phyloP scores from a whole-genome alignment of 2,113 vertebrate genomes.

The Catharus fuscescens region DNA sequence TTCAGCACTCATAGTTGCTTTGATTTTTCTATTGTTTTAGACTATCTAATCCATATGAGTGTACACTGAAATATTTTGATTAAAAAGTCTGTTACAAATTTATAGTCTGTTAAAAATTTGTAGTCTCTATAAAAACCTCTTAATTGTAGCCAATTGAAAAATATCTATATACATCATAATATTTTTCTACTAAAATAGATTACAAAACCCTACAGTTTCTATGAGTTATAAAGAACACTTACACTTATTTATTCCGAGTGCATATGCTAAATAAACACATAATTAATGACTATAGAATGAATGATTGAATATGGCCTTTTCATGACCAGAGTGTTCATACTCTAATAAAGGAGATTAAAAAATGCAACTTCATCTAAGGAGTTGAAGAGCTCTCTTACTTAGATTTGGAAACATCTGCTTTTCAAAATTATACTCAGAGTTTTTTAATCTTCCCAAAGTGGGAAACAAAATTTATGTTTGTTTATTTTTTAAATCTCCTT shows the following conservation, averaged over 20 bases:
- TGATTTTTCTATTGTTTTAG: background rate
- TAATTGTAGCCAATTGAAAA: background rate
- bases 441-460: background rate
- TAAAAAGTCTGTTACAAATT: background rate
- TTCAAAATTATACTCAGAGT: constrained; percentile 15
- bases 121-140: background rate
- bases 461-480: background rate
- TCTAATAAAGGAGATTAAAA: constrained; percentile 45
- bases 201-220: background rate
- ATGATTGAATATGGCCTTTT: constrained; percentile 32
- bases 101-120: background rate
- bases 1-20: background rate
- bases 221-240: background rate
- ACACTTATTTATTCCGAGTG: constrained; percentile 42
- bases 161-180: background rate
- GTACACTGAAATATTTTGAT: background rate
- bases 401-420: constrained; percentile 37
- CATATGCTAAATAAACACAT: constrained; percentile 4
- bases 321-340: background rate
- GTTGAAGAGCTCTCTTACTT: constrained; percentile 9
- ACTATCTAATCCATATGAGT: background rate
- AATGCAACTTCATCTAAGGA: background rate
- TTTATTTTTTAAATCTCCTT: background rate
- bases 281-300: constrained; percentile 50
- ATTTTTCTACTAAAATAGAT: background rate